Evolutionary conservation across 2,113 vertebrate species (phyloP).

Genomic region (Brienomyrus longianalis): DNA sequence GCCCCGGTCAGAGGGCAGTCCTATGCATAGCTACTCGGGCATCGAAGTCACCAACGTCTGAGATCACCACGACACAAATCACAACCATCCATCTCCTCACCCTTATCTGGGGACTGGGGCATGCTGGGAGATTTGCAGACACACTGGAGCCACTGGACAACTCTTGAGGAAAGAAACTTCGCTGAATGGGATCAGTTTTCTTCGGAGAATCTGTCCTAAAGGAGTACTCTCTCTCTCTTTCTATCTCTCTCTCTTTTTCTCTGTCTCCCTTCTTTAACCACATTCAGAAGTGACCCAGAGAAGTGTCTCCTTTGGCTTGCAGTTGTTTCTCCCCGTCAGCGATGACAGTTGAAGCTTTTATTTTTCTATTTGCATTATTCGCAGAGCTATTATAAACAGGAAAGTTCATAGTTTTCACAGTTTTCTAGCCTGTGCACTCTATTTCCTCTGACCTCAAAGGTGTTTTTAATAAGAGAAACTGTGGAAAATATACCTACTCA

Average conservation of each 20-base stretch:
- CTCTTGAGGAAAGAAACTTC: constrained; percentile 29
- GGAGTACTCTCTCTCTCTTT: constrained; percentile 24
- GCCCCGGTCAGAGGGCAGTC: constrained; percentile 51
- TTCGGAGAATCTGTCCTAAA: constrained; percentile 17
- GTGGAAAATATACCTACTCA: constrained; percentile 31
- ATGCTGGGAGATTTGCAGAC: background rate
- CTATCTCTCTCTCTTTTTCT: constrained; percentile 7
- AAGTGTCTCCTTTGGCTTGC: background rate
- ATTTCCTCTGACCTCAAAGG: background rate
- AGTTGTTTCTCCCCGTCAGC: background rate
- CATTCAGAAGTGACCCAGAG: background rate
- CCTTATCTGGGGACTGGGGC: background rate
- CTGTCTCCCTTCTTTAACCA: background rate
- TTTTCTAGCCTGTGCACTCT: background rate
- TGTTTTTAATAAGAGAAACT: constrained; percentile 13
- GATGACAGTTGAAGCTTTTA: constrained; percentile 31
- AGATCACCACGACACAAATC: constrained; percentile 20
- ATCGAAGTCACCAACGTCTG: constrained; percentile 73
- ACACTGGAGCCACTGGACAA: background rate
- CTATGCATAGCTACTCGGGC: constrained; percentile 55
- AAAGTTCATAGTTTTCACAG: constrained; percentile 14
- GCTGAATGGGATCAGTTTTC: constrained; percentile 34
- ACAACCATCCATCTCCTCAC: background rate
- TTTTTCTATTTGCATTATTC: constrained; percentile 50
- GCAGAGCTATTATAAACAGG: constrained; percentile 35